Percentiles rank a stretch among this genome's conserved stretches.
These are phyloP conservation scores for Calonectris borealis DNA, from an alignment of 2,113 vertebrate genomes.

Conservation along the genomic window DNA sequence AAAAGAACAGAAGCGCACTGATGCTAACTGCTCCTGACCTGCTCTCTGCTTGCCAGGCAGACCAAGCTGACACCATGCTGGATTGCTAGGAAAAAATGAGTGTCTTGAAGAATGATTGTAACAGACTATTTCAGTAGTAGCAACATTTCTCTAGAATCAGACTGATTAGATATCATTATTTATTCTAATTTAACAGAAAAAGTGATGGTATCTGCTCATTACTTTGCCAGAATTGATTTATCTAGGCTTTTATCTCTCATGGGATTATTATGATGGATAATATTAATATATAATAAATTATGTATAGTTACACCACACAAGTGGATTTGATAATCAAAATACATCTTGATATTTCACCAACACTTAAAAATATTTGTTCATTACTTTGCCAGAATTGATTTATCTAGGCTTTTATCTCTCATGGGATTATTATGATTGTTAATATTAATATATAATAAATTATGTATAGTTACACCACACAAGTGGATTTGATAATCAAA, in stretches of 20 bases:
- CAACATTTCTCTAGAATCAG: background rate
- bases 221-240: slow-evolving; percentile 21
- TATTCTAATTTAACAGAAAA: slow-evolving; percentile 23
- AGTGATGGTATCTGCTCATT: background rate
- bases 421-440: slow-evolving; percentile 5
- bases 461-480: background rate
- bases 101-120: background rate
- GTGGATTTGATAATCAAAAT: slow-evolving; percentile 19
- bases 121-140: background rate
- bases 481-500: slow-evolving; percentile 13
- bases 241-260: slow-evolving; percentile 19
- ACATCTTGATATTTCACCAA: background rate
- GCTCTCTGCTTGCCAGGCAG: background rate
- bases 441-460: slow-evolving; percentile 31
- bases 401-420: slow-evolving; percentile 25
- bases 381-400: slow-evolving; percentile 25
- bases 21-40: background rate
- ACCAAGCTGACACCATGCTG: background rate
- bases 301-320: background rate
- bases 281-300: slow-evolving; percentile 29
- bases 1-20: background rate
- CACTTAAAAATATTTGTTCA: background rate
- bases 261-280: slow-evolving; percentile 9
- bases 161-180: background rate
- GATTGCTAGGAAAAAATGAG: background rate